Evolutionary conservation across 2,888 invertebrate species (phyloP), one percentile per base, ranked within the genome.

Genomic region (Incurvaria masculella): DNA sequence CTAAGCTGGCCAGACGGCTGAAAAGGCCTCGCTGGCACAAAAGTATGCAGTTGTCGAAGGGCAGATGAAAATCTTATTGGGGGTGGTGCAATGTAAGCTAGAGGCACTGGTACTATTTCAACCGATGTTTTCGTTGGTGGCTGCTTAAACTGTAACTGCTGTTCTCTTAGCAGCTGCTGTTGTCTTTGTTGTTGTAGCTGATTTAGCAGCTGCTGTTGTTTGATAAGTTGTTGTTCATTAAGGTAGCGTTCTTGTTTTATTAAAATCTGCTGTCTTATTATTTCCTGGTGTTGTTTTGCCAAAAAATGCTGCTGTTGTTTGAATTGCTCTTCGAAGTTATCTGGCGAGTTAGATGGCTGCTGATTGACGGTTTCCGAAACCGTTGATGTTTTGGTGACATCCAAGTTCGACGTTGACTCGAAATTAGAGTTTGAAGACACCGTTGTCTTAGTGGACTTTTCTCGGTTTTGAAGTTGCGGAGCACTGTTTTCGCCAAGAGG

Each of bases 41-140:
- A 33, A 33, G 33, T 33, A 4, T 33, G 33, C 11, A 33, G 3
- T 14, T 33, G 33, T 14, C 14, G 8, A 14, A 33, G 8, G 8
- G 33, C 11, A 4, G 33, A 23, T 23, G 23, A 6, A 4, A 18
- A 59, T 58, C 6, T 53, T n/a, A 66, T 47, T 2, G 72, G 68
- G 1, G 75, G 76, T 11, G 75, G 78, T 16, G 71, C 68, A 11
- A 78, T 75, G 48, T 76, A 78, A 4, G 66, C 65, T 11, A 78
- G 55, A 2, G 78, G 76, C 8, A 74, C 73, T 5, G 69, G 69
- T 14, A 72, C 72, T 1, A 78, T 61, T 58, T 78, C 76, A 1
- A 78, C 72, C 19, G 64, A 61, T 2, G 78, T 76, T 54, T 63
- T 74, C 19, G 72, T 52, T 14, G 14, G 23, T 6, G 23, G 4